Evolutionary conservation across 2,888 invertebrate species (phyloP), one percentile per base, ranked within the genome.

Genomic region (Euplexia lucipara): DNA sequence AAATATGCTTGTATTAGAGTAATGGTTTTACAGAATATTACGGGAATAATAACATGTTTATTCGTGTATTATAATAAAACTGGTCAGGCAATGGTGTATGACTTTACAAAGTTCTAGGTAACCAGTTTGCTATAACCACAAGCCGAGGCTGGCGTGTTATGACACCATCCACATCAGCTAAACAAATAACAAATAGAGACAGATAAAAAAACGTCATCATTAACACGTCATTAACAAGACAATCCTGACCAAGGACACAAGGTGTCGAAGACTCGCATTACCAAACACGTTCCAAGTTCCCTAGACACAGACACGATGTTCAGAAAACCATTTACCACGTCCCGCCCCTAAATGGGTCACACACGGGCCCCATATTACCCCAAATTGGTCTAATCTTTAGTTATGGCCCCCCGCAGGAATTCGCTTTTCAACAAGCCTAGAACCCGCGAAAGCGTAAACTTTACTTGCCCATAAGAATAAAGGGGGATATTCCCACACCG

Each of bases 311-410:
- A 74, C 78, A 78, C 84, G 83, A 86, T 88, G 86, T 86, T 89
- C 87, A 86, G 86, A 87, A 90, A 88, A 83, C 88, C 86, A 90
- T 91, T 91, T 86, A 85, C 86, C 83, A 85, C 86, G 83, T 84
- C 83, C 83, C 81, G 81, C 85, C 87, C 81, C 82, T 82, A 88
- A 90, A 88, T 86, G 86, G 88, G 86, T 84, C 87, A 78, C 86
- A 87, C 79, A 86, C 83, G 83, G 83, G 82, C 80, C 83, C 86
- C 86, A 87, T 88, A 90, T 88, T 86, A 86, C 82, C 80, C 85
- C 81, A 88, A 90, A 90, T 90, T 88, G 90, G 87, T 84, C 86
- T 91, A 91, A 91, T 91, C 91, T 90, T 88, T 89, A 90, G 89
- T 90, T 90, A 91, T 87, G 84, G 83, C 83, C 78, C 78, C 87